A percentile compares a stretch with the other conserved stretches of the same genome.
These are phyloP conservation scores for Cephus pygmeus DNA, from an alignment of 2,888 invertebrate species.

Conservation along the genomic window DNA sequence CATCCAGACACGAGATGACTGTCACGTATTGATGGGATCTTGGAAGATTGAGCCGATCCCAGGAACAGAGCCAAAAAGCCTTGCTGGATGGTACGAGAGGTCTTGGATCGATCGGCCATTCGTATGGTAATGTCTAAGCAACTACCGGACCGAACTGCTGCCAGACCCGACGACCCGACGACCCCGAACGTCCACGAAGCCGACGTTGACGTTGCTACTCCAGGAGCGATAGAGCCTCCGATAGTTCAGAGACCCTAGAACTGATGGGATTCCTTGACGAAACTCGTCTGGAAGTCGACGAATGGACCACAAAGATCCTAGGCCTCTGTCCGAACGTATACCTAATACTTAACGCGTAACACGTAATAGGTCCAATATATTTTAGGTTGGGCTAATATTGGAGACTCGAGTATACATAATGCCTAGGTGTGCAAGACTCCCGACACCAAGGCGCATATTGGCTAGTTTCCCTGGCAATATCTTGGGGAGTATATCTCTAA, in stretches of 20 bases:
- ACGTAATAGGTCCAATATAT: background rate
- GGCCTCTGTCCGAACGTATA: background rate
- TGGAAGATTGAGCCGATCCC: background rate
- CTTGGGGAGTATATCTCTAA: slow-evolving; percentile 28
- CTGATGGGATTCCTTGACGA: background rate
- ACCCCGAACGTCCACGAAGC: slow-evolving; percentile 9
- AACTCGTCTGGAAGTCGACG: background rate
- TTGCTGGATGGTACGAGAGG: slow-evolving; percentile 32
- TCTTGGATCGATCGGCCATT: slow-evolving; percentile 64
- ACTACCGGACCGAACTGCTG: slow-evolving; percentile 63
- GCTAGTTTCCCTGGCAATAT: slow-evolving; percentile 44
- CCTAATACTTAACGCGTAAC: background rate
- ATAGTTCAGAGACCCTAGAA: background rate
- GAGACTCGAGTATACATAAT: background rate
- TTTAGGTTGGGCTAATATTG: background rate
- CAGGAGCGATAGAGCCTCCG: background rate
- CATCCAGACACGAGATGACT: background rate
- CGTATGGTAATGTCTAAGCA: slow-evolving; percentile 65
- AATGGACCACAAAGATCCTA: background rate
- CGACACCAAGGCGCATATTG: slow-evolving; percentile 30
- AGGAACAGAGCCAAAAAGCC: background rate
- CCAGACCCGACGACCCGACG: slow-evolving; percentile 44
- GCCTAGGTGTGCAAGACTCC: background rate
- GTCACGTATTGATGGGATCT: background rate
- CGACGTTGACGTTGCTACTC: background rate